Evolutionary conservation across 2,888 invertebrate species (phyloP).

Genomic region (Dugesia japonica): DNA sequence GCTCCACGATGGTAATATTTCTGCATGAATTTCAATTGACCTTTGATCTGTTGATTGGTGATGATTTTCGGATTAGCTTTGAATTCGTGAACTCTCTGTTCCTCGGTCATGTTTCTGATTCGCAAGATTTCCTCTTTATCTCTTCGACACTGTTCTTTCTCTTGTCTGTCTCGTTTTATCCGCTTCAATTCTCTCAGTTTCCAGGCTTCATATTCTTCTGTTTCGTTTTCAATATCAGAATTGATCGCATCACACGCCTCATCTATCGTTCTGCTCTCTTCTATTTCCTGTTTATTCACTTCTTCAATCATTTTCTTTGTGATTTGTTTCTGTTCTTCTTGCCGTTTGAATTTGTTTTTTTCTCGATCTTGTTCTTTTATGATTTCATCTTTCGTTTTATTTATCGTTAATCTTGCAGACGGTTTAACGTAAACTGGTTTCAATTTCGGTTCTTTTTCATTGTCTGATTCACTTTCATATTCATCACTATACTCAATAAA

Average conservation of each 20-base stretch:
- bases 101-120: slow-evolving; percentile 67
- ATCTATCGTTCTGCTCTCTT: slow-evolving; percentile 53
- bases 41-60: slow-evolving; percentile 64
- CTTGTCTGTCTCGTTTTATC: slow-evolving; percentile 84
- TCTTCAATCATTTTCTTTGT: slow-evolving; percentile 64
- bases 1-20: slow-evolving; percentile 98
- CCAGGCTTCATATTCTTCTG: slow-evolving; percentile 78
- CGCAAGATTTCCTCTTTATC: slow-evolving; percentile 28
- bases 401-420: slow-evolving; percentile 37
- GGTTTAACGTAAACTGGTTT: slow-evolving; percentile 86
- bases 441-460: slow-evolving; percentile 63
- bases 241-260: slow-evolving; percentile 43
- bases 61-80: slow-evolving; percentile 75
- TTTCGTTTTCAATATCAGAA: slow-evolving; percentile 62
- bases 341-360: slow-evolving; percentile 15
- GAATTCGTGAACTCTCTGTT: slow-evolving; percentile 73
- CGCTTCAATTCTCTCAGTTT: slow-evolving; percentile 85
- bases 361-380: slow-evolving; percentile 14
- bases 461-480: slow-evolving; percentile 50
- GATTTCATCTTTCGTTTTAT: slow-evolving; percentile 15
- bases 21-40: slow-evolving; percentile 96
- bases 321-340: slow-evolving; percentile 26
- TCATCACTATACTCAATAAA: slow-evolving; percentile 61
- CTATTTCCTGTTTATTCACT: slow-evolving; percentile 70
- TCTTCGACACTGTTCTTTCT: slow-evolving; percentile 61